Base-by-base conservation (phyloP, 23 tunicate species). In the Clavelina lepadiformis region DNA sequence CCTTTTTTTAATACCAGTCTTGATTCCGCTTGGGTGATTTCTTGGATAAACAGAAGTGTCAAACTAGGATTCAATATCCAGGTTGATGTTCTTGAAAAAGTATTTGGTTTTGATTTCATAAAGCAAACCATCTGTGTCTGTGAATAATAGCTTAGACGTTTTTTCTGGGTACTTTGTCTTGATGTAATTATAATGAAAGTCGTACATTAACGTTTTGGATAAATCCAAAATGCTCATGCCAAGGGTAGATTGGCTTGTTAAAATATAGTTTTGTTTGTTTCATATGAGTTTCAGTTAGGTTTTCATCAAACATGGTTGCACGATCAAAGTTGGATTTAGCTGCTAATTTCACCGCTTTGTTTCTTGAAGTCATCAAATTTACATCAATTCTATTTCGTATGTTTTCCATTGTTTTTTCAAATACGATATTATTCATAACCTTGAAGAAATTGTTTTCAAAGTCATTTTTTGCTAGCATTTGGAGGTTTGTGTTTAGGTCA, bases 1-100 rank as follows among this genome's bases (percentile, higher is more conserved):
- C 15, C 15, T 41, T 15, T 41, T 41, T 11, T 41, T 41, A 41
- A 41, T 15, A 11, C 49, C 49, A 41, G 49, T 41, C 15, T 41
- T 41, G 11, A 41, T 41, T 41, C 15, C 15, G 15, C 49, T 41
- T 15, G 49, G 49, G 49, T 41, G 49, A 41, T 41, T 15, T 41
- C 15, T 41, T 41, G 49, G 49, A 15, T 41, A 41, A 8, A 11
- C 49, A 41, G 15, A 41, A 41, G 49, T 41, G 49, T 41, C 49
- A 15, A 41, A 41, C 49, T 15, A 8, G 49, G 49, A 41, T 41
- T 41, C 13, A 8, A 41, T 41, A 15, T 41, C 11, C 15, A 8
- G 49, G 49, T 41, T 41, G 11, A 41, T 41, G 49, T 41, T 15
- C 49, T 41, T 41, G 49, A 41, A 41, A 41, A 41, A 41, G 49